Base-by-base conservation (phyloP, 2,113 vertebrate species). In the Castor canadensis region DNA sequence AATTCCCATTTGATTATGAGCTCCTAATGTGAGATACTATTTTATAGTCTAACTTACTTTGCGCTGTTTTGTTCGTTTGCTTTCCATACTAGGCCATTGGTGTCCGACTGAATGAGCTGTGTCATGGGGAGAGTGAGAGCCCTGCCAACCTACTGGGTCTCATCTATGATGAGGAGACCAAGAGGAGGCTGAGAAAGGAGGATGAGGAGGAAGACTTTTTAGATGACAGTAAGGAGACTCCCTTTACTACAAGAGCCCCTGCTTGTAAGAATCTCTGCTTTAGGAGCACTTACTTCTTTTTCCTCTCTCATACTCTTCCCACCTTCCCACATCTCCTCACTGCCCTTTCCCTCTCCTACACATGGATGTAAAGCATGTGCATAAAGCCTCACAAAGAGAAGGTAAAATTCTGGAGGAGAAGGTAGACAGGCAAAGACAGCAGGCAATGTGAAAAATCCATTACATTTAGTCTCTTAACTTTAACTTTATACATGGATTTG, bases 201-300 rank as follows among this genome's bases (percentile, higher is more conserved):
- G 99, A 99, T 91, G 99, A 99, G 98, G 99, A 99, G 80, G 99
- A 99, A 98, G 99, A 99, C 98, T 99, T 99, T 98, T 98, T 99
- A 98, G 99, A 99, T 98, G 99, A 99, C 99, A 99, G 99, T 99
- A 98, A 99, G 99, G 98, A 98, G 98, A 98, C 97, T 98, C 98
- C 98, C 98, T 99, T 99, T 99, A 98, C 98, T 99, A 99, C 98
- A 98, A 99, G 98, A 98, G 97, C 97, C 98, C 98, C 98, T 89
- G 98, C 98, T 98, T 98, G 98, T 99, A 99, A 99, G 98, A 98
- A 98, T 94, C 98, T 98, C 98, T 98, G 98, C 98, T 98, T 98
- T 98, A 98, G 98, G 98, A 98, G 98, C 98, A 98, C 97, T 98
- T 98, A 97, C 95, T 98, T 93, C 95, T 97, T 97, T 89, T 95